These are phyloP conservation scores for Seriola quinqueradiata DNA, from an alignment of 2,113 vertebrate genomes.

Conservation along the genomic window DNA sequence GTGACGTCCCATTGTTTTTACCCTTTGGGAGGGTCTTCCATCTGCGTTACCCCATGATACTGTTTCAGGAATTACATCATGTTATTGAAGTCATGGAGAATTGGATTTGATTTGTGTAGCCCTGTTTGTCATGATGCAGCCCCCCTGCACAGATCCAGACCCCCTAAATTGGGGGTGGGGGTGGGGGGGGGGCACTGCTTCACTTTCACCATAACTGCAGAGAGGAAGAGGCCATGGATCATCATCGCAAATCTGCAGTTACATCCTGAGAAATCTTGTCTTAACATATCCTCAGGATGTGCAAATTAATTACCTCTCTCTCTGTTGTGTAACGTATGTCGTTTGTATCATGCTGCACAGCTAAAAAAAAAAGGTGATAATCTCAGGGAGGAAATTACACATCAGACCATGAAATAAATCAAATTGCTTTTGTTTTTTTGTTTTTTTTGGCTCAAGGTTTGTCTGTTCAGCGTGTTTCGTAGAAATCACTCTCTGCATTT, in stretches of 20 bases:
- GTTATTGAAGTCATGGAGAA: not conserved
- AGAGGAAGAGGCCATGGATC: constrained; percentile 3
- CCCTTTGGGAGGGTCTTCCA: too few relatives aligned
- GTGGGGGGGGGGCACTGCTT: not conserved
- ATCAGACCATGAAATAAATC: not conserved
- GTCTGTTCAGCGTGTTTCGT: not conserved
- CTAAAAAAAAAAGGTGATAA: not conserved
- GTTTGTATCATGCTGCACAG: not conserved
- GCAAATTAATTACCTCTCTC: not conserved
- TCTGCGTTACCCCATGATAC: too few relatives aligned
- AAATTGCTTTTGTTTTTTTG: not conserved
- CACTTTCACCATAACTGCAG: not conserved
- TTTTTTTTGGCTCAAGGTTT: not conserved
- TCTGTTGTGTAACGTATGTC: not conserved
- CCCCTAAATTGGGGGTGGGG: not conserved
- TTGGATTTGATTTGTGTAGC: too few relatives aligned
- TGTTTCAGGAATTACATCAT: not conserved
- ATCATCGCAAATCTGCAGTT: not conserved
- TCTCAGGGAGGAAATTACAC: not conserved
- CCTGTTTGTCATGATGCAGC: not conserved
- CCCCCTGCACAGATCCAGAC: not conserved
- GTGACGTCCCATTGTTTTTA: too few relatives aligned
- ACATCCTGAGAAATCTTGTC: not conserved
- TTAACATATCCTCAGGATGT: not conserved
- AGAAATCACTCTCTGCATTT: not conserved